phyloP scores from a whole-genome alignment of 2,888 invertebrate genomes.

The Platycnemis pennipes region DNA sequence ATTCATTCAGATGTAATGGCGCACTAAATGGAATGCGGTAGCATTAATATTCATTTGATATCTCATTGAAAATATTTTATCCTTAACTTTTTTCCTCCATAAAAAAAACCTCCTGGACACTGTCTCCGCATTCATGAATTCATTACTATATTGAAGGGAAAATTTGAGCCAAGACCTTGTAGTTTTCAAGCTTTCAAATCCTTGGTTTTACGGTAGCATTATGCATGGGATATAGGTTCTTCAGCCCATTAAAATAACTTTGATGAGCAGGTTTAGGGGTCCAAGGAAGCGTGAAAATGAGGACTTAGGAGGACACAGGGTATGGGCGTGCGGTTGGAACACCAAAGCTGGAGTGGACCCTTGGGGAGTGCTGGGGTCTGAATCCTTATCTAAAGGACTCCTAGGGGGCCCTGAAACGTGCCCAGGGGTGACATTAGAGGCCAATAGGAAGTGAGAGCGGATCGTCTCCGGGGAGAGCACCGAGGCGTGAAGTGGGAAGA shows the following conservation, averaged over 20 bases:
- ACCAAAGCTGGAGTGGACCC: background rate
- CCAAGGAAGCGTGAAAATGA: background rate
- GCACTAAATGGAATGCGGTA: too few relatives aligned
- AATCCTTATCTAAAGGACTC: background rate
- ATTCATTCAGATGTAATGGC: too few relatives aligned
- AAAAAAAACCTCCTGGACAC: too few relatives aligned
- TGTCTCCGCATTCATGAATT: background rate
- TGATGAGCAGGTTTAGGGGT: background rate
- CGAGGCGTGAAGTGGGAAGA: background rate
- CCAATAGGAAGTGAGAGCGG: background rate
- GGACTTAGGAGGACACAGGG: background rate
- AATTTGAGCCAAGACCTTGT: background rate
- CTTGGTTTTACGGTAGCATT: background rate
- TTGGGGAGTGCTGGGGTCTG: background rate
- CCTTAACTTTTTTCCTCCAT: too few relatives aligned
- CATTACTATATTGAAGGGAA: background rate
- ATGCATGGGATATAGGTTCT: background rate
- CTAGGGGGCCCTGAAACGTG: background rate
- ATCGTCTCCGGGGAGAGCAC: slow-evolving; percentile 24
- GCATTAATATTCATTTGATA: too few relatives aligned
- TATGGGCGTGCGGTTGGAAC: background rate
- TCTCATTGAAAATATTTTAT: too few relatives aligned
- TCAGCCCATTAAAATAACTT: background rate
- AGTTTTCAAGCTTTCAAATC: background rate
- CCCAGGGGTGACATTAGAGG: slow-evolving; percentile 49